Evolutionary conservation across 2,797 vertebrate species (phyloP).

Genomic region (Meriones psammophilus): DNA sequence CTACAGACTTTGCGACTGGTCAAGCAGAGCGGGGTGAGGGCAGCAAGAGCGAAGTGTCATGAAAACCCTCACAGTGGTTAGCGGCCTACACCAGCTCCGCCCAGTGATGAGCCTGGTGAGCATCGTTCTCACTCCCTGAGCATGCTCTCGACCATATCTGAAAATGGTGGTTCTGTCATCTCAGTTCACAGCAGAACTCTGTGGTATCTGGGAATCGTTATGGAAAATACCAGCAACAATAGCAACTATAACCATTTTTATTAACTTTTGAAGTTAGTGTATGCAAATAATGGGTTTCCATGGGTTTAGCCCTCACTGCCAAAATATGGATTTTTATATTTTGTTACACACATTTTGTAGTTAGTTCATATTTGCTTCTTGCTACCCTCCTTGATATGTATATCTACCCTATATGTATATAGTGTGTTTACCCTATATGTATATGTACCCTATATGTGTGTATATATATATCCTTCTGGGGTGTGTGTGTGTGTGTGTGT

Average conservation of each 20-base stretch:
- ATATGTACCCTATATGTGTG: too few species aligned
- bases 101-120: neutral
- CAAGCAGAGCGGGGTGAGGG: neutral
- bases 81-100: neutral
- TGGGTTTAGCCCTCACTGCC: neutral
- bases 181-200: conserved; percentile 23
- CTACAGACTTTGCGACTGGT: neutral
- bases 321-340: neutral
- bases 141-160: neutral
- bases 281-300: neutral
- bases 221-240: neutral
- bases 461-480: too few species aligned
- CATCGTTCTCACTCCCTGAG: neutral
- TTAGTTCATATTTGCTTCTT: neutral
- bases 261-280: neutral
- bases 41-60: neutral
- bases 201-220: neutral
- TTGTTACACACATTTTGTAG: neutral
- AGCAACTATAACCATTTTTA: neutral
- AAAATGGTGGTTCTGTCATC: neutral
- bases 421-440: neutral
- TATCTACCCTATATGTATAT: neutral
- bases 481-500: neutral
- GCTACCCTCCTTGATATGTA: neutral
- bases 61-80: neutral